phyloP scores from a whole-genome alignment of 2,888 invertebrate genomes.

The Pecten maximus region DNA sequence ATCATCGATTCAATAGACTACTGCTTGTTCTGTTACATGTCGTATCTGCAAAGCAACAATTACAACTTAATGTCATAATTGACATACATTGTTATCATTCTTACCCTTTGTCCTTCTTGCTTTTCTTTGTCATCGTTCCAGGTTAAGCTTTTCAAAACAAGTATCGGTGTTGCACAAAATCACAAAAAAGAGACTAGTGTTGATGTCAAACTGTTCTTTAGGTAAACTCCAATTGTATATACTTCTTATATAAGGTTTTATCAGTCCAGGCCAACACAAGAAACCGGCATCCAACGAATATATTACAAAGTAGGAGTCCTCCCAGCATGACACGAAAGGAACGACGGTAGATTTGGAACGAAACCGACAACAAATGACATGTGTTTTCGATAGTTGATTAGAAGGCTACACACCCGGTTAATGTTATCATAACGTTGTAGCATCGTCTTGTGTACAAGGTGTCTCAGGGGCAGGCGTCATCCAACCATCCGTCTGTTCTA shows the following conservation, averaged over 20 bases:
- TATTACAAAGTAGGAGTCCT: not conserved
- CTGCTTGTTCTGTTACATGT: too few relatives aligned
- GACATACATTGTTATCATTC: not conserved
- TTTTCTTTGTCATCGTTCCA: constrained; percentile 20
- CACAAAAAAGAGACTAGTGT: not conserved
- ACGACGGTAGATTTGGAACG: constrained; percentile 22
- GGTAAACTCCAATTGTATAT: not conserved
- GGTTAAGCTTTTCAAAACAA: not conserved
- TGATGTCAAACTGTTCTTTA: not conserved
- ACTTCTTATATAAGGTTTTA: not conserved
- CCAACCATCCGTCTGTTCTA: constrained; percentile 1
- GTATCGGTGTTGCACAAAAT: not conserved
- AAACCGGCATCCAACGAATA: not conserved
- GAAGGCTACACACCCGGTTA: not conserved
- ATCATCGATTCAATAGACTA: too few relatives aligned
- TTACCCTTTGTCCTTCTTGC: constrained; percentile 30
- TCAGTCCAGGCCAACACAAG: not conserved
- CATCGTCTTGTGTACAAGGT: not conserved
- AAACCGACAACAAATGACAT: constrained; percentile 25
- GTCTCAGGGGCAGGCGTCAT: not conserved
- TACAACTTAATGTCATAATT: not conserved
- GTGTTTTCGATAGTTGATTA: constrained; percentile 24
- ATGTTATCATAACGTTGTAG: not conserved
- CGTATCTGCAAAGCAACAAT: not conserved
- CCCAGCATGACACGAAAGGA: not conserved